Conservation (phyloP, 2,113 vertebrate species). For the Spheniscus mendiculus region DNA sequence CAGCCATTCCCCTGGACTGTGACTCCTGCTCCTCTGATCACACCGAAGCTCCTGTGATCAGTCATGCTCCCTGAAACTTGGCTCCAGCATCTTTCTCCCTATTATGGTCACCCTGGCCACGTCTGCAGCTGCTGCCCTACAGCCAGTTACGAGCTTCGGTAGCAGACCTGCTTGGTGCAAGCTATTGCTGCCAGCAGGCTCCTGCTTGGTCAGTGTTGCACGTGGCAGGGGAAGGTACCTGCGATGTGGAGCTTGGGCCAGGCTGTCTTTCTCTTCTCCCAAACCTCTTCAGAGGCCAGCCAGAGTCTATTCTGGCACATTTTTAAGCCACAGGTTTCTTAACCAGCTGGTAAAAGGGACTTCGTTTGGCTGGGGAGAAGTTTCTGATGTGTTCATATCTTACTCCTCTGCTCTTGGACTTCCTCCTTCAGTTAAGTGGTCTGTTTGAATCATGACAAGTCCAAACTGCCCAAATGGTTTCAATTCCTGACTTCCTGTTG, state of each 20-base stretch:
- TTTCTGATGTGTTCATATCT: neutral
- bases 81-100: constrained; percentile 27
- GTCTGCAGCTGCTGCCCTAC: neutral
- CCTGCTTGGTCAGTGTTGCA: neutral
- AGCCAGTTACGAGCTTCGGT: neutral
- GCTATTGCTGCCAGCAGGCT: neutral
- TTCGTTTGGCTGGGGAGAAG: neutral
- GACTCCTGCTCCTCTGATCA: neutral
- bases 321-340: neutral
- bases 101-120: constrained; percentile 4
- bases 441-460: neutral
- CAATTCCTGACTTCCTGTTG: constrained; percentile 14
- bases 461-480: neutral
- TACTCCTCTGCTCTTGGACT: neutral
- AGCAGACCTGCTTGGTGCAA: neutral
- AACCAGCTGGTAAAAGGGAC: neutral
- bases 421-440: neutral
- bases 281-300: neutral
- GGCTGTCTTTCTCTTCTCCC: neutral
- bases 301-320: neutral
- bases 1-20: neutral
- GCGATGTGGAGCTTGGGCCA: neutral
- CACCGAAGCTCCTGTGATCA: neutral
- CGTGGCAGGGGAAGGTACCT: neutral
- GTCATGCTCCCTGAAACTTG: neutral